These are phyloP conservation scores for Aethes cnicana DNA, from an alignment of 2,888 invertebrate genomes.

Conservation along the genomic window DNA sequence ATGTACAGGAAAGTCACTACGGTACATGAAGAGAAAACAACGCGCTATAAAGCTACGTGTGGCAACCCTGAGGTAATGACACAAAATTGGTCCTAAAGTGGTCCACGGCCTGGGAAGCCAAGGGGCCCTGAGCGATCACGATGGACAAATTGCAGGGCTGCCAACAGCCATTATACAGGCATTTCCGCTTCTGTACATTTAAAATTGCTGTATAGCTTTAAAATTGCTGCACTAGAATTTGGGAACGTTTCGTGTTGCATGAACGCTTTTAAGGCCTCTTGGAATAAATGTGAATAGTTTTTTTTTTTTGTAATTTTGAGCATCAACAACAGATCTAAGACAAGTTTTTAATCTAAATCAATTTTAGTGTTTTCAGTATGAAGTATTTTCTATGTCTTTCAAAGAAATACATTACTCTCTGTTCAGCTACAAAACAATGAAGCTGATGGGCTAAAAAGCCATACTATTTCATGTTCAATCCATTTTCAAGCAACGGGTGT, in stretches of 20 bases:
- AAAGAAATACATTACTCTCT: too few species aligned
- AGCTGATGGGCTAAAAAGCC: too few species aligned
- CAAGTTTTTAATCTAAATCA: too few species aligned
- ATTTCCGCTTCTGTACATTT: constrained; percentile 50
- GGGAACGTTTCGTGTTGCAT: constrained; percentile 12
- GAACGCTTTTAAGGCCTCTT: constrained; percentile 6
- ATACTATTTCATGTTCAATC: too few species aligned
- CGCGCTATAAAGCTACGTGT: not conserved
- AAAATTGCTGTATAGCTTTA: constrained; percentile 18
- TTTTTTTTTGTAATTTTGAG: not conserved
- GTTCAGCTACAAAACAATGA: too few species aligned
- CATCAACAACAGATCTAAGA: too few species aligned
- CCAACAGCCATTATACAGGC: constrained; percentile 49
- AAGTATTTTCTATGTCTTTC: too few species aligned
- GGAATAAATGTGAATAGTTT: not conserved
- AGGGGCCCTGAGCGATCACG: constrained; percentile 47
- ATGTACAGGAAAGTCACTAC: not conserved
- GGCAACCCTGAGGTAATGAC: constrained; percentile 5
- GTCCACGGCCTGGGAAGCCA: not conserved
- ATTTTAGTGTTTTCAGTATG: too few species aligned
- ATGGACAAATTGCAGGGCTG: constrained; percentile 46
- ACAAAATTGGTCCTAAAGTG: constrained; percentile 12
- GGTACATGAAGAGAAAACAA: not conserved
- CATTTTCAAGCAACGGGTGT: not conserved
- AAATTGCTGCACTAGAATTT: constrained; percentile 29